phyloP scores from a whole-genome alignment of 2,888 invertebrate genomes.

The Gryllus longicercus region DNA sequence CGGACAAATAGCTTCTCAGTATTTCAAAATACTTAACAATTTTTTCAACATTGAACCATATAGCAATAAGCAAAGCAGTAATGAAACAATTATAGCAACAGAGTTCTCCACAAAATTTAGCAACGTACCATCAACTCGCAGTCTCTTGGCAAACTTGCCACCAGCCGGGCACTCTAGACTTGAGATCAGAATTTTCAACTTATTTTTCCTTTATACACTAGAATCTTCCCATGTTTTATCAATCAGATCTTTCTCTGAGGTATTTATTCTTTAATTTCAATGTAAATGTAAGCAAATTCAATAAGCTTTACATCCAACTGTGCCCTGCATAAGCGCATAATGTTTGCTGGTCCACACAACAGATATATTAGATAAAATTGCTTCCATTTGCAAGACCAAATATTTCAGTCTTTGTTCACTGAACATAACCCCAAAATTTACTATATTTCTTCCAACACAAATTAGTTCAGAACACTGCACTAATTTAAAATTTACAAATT shows the following conservation, averaged over 20 bases:
- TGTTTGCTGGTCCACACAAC: slow-evolving; percentile 4
- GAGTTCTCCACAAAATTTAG: slow-evolving; percentile 17
- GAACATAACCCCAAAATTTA: not conserved
- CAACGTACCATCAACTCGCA: slow-evolving; percentile 7
- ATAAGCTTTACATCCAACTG: not conserved
- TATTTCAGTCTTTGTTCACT: not conserved
- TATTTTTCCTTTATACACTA: not conserved
- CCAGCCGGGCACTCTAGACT: not conserved
- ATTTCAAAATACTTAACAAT: not conserved
- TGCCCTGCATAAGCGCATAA: not conserved
- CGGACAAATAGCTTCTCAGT: not conserved
- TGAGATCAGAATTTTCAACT: not conserved
- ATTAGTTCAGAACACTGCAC: not conserved
- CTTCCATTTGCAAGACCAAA: not conserved
- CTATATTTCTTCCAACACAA: not conserved
- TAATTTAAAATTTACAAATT: not conserved
- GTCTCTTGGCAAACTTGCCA: not conserved
- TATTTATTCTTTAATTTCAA: not conserved
- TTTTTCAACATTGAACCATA: slow-evolving; percentile 8
- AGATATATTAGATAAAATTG: not conserved
- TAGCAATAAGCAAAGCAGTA: slow-evolving; percentile 17
- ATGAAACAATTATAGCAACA: slow-evolving; percentile 3
- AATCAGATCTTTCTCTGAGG: too few species aligned
- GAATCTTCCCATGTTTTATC: not conserved
- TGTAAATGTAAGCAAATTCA: not conserved